Base-by-base conservation (phyloP, 2,113 vertebrate genomes). In the Rutilus rutilus region DNA sequence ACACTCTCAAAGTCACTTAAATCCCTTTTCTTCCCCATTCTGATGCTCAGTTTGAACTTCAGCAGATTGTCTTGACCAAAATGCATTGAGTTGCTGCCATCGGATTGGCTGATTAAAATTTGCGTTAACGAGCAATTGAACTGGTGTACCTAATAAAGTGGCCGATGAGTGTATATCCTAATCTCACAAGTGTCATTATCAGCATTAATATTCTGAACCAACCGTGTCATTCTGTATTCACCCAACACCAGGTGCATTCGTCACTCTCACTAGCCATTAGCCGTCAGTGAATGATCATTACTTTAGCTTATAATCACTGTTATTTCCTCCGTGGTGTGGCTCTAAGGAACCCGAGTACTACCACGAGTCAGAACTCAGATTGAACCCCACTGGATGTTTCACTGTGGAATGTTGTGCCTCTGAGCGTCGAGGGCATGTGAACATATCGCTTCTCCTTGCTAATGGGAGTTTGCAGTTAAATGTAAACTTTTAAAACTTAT, bases 221-320 rank as follows among this genome's bases (percentile, higher is more conserved):
- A 11, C 62, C 67, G 62, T 82, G 60, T 67, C 57, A 8, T 65
- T 45, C 15, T 52, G 79, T 69, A 52, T 82, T 82, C 62, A 82
- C n/a, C 25, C 9, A 10, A 47, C 79, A 67, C 17, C 79, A 82
- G 62, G 45, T 36, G 62, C 78, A 69, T 50, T 67, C 2, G 42
- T 82, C 79, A 52, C 45, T 82, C 62, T 69, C 45, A 82, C n/a
- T 21, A 80, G 45, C 67, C 42, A 69, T 82, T 81, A 81, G 30
- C 45, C 4, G 10, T 82, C 50, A 82, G 62, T 50, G 62, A 82
- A 69, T 82, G 79, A 52, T 69, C 27, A 67, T 69, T 69, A 69
- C 25, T 69, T 69, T 64, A 82, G 62, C 79, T 82, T 12, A 36
- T 82, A 82, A 82, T 69, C 27, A 30, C 27, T 33, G 5, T 82